These are phyloP conservation scores for Urechis unicinctus DNA, from an alignment of 2,888 invertebrate genomes.

Conservation along the genomic window DNA sequence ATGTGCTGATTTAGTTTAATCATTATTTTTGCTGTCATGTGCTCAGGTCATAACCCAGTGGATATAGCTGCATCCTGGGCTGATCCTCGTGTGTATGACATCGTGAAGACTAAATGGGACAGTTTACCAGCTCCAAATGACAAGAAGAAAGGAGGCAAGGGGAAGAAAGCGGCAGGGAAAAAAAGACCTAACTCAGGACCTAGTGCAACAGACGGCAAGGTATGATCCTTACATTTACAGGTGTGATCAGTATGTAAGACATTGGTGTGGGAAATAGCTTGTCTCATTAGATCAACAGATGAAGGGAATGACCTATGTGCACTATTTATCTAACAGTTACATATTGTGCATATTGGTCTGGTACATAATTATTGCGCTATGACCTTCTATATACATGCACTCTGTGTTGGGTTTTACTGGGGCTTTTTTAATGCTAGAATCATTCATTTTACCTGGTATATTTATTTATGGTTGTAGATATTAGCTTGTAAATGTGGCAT, in stretches of 20 bases:
- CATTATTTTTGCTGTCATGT: background rate
- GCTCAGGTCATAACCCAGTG: slow-evolving; percentile 40
- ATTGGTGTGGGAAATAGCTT: no score
- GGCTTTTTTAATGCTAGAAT: no score
- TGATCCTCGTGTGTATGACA: slow-evolving; percentile 40
- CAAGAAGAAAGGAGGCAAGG: slow-evolving; percentile 28
- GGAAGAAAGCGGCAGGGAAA: slow-evolving; percentile 13
- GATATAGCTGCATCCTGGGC: slow-evolving; percentile 45
- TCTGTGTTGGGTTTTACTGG: no score
- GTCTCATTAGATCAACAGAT: no score
- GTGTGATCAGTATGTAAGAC: background rate
- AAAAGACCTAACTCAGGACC: background rate
- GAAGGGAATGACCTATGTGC: no score
- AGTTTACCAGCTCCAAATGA: slow-evolving; percentile 36
- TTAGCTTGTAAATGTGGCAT: no score
- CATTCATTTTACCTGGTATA: no score
- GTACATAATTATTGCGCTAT: no score
- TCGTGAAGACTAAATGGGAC: slow-evolving; percentile 45
- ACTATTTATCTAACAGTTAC: no score
- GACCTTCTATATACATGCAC: no score
- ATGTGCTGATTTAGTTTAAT: background rate
- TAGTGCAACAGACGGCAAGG: background rate
- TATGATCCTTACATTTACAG: background rate
- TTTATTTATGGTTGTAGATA: no score
- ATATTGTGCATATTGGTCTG: no score